Percentiles rank a stretch among this genome's conserved stretches.
Evolutionary conservation across 2,888 invertebrate species (phyloP).

Genomic region (Acrobasis suavella): DNA sequence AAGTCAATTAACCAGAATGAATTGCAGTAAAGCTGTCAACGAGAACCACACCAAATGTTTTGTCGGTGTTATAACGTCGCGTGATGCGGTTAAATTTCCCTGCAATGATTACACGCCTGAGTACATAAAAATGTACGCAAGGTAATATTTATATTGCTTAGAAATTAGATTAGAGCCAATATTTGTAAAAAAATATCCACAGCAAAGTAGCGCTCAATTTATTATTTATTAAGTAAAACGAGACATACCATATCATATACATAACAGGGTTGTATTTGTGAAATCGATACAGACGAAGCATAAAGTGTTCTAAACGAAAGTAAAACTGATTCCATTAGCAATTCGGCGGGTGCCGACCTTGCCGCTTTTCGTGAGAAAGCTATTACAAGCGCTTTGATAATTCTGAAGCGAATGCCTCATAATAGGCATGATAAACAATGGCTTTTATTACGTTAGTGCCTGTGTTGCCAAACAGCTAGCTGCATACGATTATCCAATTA

Average conservation of each 20-base stretch:
- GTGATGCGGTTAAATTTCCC: neutral
- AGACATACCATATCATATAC: neutral
- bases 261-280: neutral
- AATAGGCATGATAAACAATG: conserved; percentile 38
- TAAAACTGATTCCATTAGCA: conserved; percentile 15
- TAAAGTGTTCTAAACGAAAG: conserved; percentile 1
- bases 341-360: conserved; percentile 27
- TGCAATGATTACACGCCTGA: neutral
- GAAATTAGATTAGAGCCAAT: neutral
- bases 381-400: conserved; percentile 27
- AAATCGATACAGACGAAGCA: neutral
- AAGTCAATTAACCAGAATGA: conserved; percentile 20
- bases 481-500: conserved; percentile 49
- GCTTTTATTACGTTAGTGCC: conserved; percentile 30
- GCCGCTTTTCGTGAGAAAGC: conserved; percentile 30
- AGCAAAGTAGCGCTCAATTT: neutral
- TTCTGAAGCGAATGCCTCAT: conserved; percentile 27
- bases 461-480: conserved; percentile 24
- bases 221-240: neutral
- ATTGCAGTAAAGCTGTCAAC: conserved; percentile 10
- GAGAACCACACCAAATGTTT: conserved; percentile 8
- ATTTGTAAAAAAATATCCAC: neutral
- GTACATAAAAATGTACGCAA: neutral
- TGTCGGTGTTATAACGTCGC: neutral
- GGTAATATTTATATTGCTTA: neutral